Base-by-base conservation (phyloP, 2,113 vertebrate genomes). In the Columbina picui region DNA sequence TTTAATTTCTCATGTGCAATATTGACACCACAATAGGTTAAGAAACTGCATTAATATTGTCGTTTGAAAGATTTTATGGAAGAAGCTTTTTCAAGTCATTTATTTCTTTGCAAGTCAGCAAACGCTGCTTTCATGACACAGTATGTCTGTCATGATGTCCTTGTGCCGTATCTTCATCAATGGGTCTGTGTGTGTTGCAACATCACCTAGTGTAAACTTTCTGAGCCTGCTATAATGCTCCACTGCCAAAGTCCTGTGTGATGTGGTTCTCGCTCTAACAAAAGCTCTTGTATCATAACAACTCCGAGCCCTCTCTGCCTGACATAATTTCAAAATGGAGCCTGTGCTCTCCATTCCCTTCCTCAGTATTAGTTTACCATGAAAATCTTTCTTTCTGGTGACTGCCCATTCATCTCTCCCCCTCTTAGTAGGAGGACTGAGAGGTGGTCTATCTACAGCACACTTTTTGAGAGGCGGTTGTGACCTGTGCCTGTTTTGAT, bases 31-130 rank as follows among this genome's bases (percentile, higher is more conserved):
- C 50, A 67, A 20, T 55, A 45, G 14, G 43, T 64, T 83, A 50
- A 73, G 43, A 49, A 89, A 38, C 12, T 79, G 19, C 14, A 53
- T 71, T 90, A 23, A 7, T 55, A 32, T 53, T 83, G 61, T 27
- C 71, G 73, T 39, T 69, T 25, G 55, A 60, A 84, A 55, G 49
- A 39, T 74, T 86, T 86, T 84, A 69, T 39, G 34, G 18, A 59
- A 45, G 18, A 82, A 56, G 25, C n/a, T 76, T 43, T 53, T 64
- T 68, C 36, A 71, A 43, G 65, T 81, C 41, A n/a, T 2, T 69
- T 95, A 30, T 77, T 97, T 81, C 68, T 64, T 75, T 88, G 75
- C 47, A 92, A 84, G 76, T 94, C n/a, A 60, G 56, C 38, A 79
- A 57, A 81, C 69, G 36, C 27, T 82, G 60, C 57, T 9, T 93